A percentile compares a stretch with the other conserved stretches of the same genome.
Conservation (phyloP, 2,797 vertebrate genomes). For the Galagoides demidoff region DNA sequence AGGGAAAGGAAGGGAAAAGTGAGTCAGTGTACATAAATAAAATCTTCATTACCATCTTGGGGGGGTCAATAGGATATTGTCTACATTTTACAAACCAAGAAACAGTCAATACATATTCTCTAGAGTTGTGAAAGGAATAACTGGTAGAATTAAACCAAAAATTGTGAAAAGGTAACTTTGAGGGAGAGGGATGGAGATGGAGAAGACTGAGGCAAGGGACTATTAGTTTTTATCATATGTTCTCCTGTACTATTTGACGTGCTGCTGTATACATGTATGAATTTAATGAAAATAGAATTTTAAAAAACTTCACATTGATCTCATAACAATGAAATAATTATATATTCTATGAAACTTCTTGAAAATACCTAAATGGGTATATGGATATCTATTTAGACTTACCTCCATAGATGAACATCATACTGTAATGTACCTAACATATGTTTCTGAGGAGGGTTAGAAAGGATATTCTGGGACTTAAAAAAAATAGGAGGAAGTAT, state of each 20-base stretch:
- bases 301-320: neutral
- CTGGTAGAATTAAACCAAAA: neutral
- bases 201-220: neutral
- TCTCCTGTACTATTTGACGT: conserved; percentile 27
- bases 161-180: neutral
- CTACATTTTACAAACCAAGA: conserved; percentile 50
- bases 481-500: neutral
- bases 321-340: conserved; percentile 48
- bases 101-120: neutral
- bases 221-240: conserved; percentile 14
- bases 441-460: conserved; percentile 32
- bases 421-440: neutral
- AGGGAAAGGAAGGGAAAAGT: neutral
- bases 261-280: neutral
- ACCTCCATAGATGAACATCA: conserved; percentile 31
- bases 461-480: conserved; percentile 39
- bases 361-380: conserved; percentile 20
- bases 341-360: conserved; percentile 36
- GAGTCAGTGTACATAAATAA: neutral
- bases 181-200: neutral
- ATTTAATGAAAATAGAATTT: conserved; percentile 59
- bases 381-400: conserved; percentile 34
- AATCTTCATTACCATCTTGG: neutral
- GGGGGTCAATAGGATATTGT: conserved; percentile 14
- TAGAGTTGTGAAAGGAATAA: conserved; percentile 11